A percentile compares a stretch with the other conserved stretches of the same genome.
phyloP scores from a whole-genome alignment of 92 coral and sea anemone species.

The Palythoa heliodiscus region DNA sequence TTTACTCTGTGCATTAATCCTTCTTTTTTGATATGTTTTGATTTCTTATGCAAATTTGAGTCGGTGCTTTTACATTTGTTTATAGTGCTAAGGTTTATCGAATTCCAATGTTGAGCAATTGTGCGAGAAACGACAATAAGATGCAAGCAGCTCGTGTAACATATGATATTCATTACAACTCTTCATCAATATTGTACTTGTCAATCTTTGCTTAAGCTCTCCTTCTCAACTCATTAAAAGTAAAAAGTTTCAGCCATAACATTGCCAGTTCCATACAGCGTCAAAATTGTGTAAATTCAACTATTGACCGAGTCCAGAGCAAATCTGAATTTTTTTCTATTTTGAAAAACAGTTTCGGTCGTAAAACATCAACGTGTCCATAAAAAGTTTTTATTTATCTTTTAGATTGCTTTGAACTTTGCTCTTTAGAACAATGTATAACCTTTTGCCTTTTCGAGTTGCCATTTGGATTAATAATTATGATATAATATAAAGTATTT shows the following conservation, averaged over 20 bases:
- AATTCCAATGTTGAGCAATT: constrained; percentile 26
- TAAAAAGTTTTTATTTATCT: constrained; percentile 2
- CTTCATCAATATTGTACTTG: neutral
- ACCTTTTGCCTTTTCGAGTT: neutral
- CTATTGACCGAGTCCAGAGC: too few relatives aligned
- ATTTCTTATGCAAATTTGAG: constrained; percentile 42
- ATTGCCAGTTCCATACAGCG: neutral
- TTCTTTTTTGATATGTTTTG: constrained; percentile 37
- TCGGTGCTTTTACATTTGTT: constrained; percentile 37
- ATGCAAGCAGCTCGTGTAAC: neutral
- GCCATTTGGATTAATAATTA: neutral
- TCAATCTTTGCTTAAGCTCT: constrained; percentile 17
- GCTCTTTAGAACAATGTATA: neutral
- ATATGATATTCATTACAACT: neutral
- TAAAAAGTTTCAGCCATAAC: neutral
- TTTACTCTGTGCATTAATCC: constrained; percentile 37
- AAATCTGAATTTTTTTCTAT: neutral
- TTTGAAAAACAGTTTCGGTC: neutral
- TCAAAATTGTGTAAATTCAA: neutral
- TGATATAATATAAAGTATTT: neutral
- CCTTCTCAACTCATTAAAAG: neutral
- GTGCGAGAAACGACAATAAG: neutral
- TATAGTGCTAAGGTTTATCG: constrained; percentile 24
- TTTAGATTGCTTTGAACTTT: constrained; percentile 8
- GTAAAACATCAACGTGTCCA: neutral